These are phyloP conservation scores for Rhinopomastus cyanomelas DNA, from an alignment of 2,113 vertebrate species.

Conservation along the genomic window DNA sequence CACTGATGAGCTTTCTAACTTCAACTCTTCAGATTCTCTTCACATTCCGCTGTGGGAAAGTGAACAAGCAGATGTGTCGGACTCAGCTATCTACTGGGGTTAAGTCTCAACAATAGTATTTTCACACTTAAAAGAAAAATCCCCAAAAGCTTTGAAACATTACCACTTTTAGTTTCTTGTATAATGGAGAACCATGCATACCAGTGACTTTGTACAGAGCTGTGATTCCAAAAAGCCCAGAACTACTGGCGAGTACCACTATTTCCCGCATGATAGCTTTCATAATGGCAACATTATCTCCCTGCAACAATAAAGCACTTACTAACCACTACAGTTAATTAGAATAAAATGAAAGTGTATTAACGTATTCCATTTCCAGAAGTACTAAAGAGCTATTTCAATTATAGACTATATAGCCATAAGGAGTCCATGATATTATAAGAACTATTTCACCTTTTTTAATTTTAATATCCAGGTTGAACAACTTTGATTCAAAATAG, in stretches of 20 bases:
- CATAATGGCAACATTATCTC: constrained; percentile 11
- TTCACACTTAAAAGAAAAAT: neutral
- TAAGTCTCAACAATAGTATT: neutral
- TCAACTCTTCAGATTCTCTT: neutral
- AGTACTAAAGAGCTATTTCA: neutral
- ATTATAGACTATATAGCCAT: neutral
- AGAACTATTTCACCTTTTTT: constrained; percentile 10
- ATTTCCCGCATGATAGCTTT: neutral
- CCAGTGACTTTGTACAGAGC: neutral
- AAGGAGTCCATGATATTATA: neutral
- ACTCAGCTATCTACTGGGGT: neutral
- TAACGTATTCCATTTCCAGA: constrained; percentile 5
- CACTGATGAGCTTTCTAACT: neutral
- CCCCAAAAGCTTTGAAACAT: neutral
- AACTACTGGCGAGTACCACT: neutral
- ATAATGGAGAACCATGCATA: neutral
- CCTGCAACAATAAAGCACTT: neutral
- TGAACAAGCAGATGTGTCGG: neutral
- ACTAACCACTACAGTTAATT: constrained; percentile 22
- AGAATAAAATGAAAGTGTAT: constrained; percentile 9
- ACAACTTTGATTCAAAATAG: constrained; percentile 10
- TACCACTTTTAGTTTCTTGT: neutral
- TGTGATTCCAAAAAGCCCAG: neutral
- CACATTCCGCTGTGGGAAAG: fast-evolving
- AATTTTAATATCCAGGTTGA: constrained; percentile 30